Percentiles rank a stretch among this genome's conserved stretches.
Evolutionary conservation across 2,888 invertebrate species (phyloP).

Genomic region (Isoperla grammatica): DNA sequence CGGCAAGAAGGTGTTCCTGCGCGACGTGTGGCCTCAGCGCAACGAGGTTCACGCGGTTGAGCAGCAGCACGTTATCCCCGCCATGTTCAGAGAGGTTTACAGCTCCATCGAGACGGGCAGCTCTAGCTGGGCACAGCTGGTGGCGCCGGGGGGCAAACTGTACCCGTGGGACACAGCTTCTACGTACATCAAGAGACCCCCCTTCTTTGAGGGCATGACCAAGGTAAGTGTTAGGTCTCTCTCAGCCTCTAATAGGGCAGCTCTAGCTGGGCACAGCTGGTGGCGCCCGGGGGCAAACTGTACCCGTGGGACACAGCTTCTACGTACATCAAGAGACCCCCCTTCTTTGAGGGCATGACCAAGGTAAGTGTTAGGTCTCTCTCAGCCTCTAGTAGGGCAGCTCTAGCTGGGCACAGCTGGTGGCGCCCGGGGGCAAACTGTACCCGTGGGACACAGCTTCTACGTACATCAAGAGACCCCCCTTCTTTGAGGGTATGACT

Average conservation of each 20-base stretch:
- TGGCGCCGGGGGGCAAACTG: slow-evolving; percentile 71
- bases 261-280: slow-evolving; percentile 73
- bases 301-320: slow-evolving; percentile 89
- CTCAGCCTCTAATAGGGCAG: too few relatives aligned
- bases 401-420: slow-evolving; percentile 73
- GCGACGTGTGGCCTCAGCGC: slow-evolving; percentile 94
- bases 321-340: slow-evolving; percentile 94
- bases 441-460: slow-evolving; percentile 89
- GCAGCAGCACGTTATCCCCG: slow-evolving; percentile 82
- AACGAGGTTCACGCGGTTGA: slow-evolving; percentile 87
- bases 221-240: slow-evolving; percentile 51
- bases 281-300: slow-evolving; percentile 71
- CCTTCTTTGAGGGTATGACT: slow-evolving; percentile 86
- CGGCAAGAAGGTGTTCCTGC: slow-evolving; percentile 73
- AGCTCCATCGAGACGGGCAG: slow-evolving; percentile 78
- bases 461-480: slow-evolving; percentile 94
- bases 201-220: slow-evolving; percentile 86
- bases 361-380: slow-evolving; percentile 51
- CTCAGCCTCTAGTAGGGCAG: too few relatives aligned
- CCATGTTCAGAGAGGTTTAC: slow-evolving; percentile 95
- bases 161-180: slow-evolving; percentile 89
- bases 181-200: slow-evolving; percentile 94
- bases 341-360: slow-evolving; percentile 86
- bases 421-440: slow-evolving; percentile 71
- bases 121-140: slow-evolving; percentile 73